Evolutionary conservation across 2,888 invertebrate species (phyloP), one percentile per base, ranked within the genome.

Genomic region (Laspeyria flexula): DNA sequence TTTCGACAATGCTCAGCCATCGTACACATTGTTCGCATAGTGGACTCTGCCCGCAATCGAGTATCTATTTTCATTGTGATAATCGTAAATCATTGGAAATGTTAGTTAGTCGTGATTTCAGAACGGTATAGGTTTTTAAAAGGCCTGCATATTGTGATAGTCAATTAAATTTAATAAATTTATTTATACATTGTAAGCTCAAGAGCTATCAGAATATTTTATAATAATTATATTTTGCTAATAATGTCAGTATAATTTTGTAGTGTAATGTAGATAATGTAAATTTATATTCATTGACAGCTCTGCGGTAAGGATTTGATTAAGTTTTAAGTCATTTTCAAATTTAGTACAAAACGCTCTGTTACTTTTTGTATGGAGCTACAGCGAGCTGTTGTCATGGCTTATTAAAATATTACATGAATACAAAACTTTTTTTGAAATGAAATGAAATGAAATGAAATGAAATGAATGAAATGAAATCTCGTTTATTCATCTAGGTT

Each of bases 61-160:
- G 15, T 48, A 59, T 65, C 43, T 62, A 57, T 60, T 65, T 49
- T 56, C 42, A 68, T 59, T 65, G 68, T 67, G 69, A 68, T 69
- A 71, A 54, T 51, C 45, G 23, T 48, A 25, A 29, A 59, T 41
- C 52, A 48, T 47, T 68, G 57, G 46, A 42, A 52, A 55, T 35
- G 37, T 50, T 50, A 43, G 41, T 61, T 53, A 48, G n/a, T n/a
- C n/a, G n/a, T 57, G 64, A 69, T 71, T 70, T 56, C 47, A 65
- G 60, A 66, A 60, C 63, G 50, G 60, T 59, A 61, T 48, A 63
- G 75, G 75, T 73, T 75, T 76, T 75, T 2, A 55, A 65, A 77
- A 75, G 67, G 71, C 76, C 74, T 68, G 55, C 34, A 7, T 60
- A 66, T 66, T 77, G 78, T 81, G 81, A 81, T 81, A 79, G 68